These are phyloP conservation scores for Cantharis rustica DNA, from an alignment of 2,888 invertebrate genomes.

Conservation along the genomic window DNA sequence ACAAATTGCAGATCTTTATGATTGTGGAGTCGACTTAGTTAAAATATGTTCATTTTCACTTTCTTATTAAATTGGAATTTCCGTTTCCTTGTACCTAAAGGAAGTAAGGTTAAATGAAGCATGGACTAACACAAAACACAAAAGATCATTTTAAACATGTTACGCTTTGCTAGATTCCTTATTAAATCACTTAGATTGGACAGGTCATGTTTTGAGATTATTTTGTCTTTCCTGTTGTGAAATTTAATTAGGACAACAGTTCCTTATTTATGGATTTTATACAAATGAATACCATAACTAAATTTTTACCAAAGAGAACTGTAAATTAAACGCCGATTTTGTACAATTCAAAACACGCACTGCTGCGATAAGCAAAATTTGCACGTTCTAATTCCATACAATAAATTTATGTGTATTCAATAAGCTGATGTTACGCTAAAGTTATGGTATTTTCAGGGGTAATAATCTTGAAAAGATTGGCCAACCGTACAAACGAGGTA, in stretches of 20 bases:
- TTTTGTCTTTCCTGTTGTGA: background rate
- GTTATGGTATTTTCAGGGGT: constrained; percentile 62
- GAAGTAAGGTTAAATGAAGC: constrained; percentile 29
- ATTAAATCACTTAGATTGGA: constrained; percentile 13
- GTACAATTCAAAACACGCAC: background rate
- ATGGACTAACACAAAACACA: constrained; percentile 21
- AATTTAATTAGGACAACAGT: background rate
- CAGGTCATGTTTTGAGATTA: constrained; percentile 1
- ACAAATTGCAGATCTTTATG: no score
- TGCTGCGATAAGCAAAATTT: background rate
- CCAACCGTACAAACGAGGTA: constrained; percentile 70
- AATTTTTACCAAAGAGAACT: background rate
- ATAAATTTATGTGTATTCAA: background rate
- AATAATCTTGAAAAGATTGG: constrained; percentile 67
- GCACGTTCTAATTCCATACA: background rate
- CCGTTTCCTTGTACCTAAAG: constrained; percentile 15
- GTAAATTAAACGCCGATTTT: background rate
- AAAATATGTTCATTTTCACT: constrained; percentile 6
- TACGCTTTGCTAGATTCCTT: constrained; percentile 3
- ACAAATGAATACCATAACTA: background rate
- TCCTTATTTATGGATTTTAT: background rate
- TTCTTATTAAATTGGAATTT: constrained; percentile 12
- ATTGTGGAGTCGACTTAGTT: background rate
- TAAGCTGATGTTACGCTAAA: background rate
- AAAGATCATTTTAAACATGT: constrained; percentile 12